These are phyloP conservation scores for Cylloceria caligata DNA, from an alignment of 2,888 invertebrate species.

Conservation along the genomic window DNA sequence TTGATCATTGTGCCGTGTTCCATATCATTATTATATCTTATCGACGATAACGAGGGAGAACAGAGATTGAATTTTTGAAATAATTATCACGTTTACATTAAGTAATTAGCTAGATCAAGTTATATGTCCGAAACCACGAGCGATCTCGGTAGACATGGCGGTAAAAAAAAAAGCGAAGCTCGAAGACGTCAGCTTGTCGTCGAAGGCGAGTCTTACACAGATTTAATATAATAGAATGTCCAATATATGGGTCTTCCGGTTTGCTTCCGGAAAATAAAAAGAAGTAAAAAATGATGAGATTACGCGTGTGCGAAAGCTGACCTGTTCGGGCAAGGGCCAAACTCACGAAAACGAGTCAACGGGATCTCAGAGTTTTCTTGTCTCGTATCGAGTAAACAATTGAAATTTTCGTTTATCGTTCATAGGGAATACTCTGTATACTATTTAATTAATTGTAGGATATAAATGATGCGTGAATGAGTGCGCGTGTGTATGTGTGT, in stretches of 20 bases:
- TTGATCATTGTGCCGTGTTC: constrained; percentile 78
- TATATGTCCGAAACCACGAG: constrained; percentile 66
- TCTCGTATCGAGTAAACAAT: constrained; percentile 7
- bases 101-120: constrained; percentile 67
- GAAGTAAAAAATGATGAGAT: constrained; percentile 1
- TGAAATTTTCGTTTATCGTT: constrained; percentile 31
- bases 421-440: constrained; percentile 36
- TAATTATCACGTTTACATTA: constrained; percentile 67
- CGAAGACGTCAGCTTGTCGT: constrained; percentile 40
- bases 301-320: constrained; percentile 29
- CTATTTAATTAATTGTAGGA: constrained; percentile 59
- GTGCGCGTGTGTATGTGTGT: constrained; percentile 33
- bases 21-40: constrained; percentile 78
- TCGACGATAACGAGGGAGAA: constrained; percentile 66
- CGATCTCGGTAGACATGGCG: constrained; percentile 62
- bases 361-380: constrained; percentile 26
- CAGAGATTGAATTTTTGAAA: constrained; percentile 65
- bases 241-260: constrained; percentile 40
- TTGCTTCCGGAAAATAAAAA: constrained; percentile 22
- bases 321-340: constrained; percentile 35
- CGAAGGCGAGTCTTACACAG: constrained; percentile 20
- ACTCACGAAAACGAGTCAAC: constrained; percentile 15
- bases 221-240: constrained; percentile 27
- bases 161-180: constrained; percentile 37
- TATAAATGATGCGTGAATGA: constrained; percentile 34